These are phyloP conservation scores for Drosophila gaucha DNA, from an alignment of 2,888 invertebrate genomes.

Conservation along the genomic window DNA sequence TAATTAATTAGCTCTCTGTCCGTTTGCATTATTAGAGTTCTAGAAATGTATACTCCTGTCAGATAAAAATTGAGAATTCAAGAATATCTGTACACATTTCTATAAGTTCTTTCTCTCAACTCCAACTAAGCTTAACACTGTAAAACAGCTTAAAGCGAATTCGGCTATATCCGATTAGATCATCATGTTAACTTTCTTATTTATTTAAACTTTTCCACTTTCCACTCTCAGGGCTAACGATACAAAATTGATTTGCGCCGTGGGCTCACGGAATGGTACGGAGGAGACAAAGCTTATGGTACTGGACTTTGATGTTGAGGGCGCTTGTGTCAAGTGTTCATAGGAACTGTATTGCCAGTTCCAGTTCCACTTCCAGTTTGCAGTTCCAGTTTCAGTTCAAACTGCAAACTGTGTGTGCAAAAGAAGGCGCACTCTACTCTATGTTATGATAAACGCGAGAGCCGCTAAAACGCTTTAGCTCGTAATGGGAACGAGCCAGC, in stretches of 20 bases:
- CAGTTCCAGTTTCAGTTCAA: conserved; percentile 28
- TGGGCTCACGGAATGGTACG: conserved; percentile 98
- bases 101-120: too few species aligned
- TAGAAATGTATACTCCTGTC: background rate
- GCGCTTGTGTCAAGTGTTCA: conserved; percentile 87
- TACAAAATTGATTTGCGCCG: conserved; percentile 98
- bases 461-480: conserved; percentile 20
- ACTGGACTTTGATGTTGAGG: conserved; percentile 97
- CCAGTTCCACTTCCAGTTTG: conserved; percentile 21
- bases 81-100: too few species aligned
- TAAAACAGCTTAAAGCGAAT: background rate
- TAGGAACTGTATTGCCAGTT: conserved; percentile 68
- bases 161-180: too few species aligned
- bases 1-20: conserved; percentile 29
- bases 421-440: conserved; percentile 28
- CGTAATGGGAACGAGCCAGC: conserved; percentile 20
- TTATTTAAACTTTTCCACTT: background rate
- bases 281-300: conserved; percentile 99
- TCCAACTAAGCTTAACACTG: background rate
- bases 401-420: conserved; percentile 19
- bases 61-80: too few species aligned
- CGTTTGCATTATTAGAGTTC: too few species aligned
- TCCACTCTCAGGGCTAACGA: conserved; percentile 89
- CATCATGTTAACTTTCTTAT: too few species aligned
- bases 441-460: conserved; percentile 53